Evolutionary conservation across 2,888 invertebrate species (phyloP), one percentile per base, ranked within the genome.

Genomic region (Ophion obscuratus): DNA sequence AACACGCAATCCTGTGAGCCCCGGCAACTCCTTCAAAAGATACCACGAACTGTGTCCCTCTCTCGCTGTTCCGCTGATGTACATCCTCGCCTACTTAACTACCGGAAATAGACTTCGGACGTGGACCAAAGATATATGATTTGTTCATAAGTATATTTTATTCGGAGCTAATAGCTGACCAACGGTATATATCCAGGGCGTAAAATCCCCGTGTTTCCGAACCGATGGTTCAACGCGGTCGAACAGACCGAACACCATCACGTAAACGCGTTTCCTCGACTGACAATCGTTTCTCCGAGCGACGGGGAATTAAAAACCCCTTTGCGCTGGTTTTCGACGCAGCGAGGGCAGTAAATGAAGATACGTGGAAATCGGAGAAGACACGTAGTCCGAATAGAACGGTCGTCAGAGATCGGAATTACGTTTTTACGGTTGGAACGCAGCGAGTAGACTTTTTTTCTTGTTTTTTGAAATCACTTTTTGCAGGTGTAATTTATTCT

Each of bases 1-100:
- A 85, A 85, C 85, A 85, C 85, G 85, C 85, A 85, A 85, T 83
- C 80, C 85, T 36, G 81, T 71, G 64, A 80, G 79, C 59, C 78
- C 75, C 75, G 78, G 59, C 44, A 44, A 73, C 79, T 73, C 76
- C 73, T 70, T 79, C 82, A 44, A 70, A 44, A 66, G 44, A 75
- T 70, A 70, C 75, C 70, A 57, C 71, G 20, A 64, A 24, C 44
- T 44, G 53, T 68, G 20, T 68, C 44, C 5, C 47, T 68, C 73
- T 40, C 61, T 27, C 31, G 75, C 31, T 31, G 27, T 7, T 57
- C 17, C 27, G 14, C 62, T 24, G 10, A 44, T 71, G 36, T 73
- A 64, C 75, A 53, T 70, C 57, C 62, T 75, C 40, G 44, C 67
- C 66, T 73, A 64, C 79, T 67, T 68, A 83, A 66, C 76, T 67